Evolutionary conservation across 2,797 vertebrate genomes (phyloP).

Genomic region (Hyperoplus immaculatus): DNA sequence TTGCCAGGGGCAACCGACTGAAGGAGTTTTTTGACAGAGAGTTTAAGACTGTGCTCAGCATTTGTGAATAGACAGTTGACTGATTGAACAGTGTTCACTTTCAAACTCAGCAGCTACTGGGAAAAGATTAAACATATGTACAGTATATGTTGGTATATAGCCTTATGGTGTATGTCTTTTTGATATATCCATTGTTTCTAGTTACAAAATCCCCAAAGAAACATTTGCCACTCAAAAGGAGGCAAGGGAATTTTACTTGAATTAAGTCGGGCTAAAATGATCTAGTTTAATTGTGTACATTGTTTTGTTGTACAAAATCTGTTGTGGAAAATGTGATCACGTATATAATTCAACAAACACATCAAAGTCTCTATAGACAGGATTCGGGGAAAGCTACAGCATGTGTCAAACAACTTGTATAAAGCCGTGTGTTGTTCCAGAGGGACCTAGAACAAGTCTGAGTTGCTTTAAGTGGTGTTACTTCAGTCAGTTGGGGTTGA

Average conservation of each 20-base stretch:
- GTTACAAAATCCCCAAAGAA: not conserved
- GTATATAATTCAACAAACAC: no score
- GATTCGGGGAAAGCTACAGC: no score
- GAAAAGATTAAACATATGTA: not conserved
- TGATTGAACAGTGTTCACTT: not conserved
- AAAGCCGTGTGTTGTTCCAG: no score
- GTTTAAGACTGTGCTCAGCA: conserved; percentile 71
- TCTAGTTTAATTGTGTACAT: no score
- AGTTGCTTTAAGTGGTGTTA: no score
- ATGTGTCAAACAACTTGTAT: no score
- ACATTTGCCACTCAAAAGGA: not conserved
- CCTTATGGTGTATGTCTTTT: not conserved
- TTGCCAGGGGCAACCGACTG: conserved; percentile 42
- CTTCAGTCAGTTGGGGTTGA: no score
- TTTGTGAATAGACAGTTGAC: conserved; percentile 34
- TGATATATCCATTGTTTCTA: not conserved
- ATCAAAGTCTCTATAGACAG: no score
- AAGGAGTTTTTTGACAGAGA: conserved; percentile 71
- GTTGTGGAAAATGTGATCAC: no score
- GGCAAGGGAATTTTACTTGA: not conserved
- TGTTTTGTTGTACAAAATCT: no score
- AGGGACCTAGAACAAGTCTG: no score
- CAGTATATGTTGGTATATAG: not conserved
- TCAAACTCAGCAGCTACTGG: not conserved
- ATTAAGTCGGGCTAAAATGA: no score